These are phyloP conservation scores for Diplolepis rosae DNA, from an alignment of 2,888 invertebrate genomes.

Conservation along the genomic window DNA sequence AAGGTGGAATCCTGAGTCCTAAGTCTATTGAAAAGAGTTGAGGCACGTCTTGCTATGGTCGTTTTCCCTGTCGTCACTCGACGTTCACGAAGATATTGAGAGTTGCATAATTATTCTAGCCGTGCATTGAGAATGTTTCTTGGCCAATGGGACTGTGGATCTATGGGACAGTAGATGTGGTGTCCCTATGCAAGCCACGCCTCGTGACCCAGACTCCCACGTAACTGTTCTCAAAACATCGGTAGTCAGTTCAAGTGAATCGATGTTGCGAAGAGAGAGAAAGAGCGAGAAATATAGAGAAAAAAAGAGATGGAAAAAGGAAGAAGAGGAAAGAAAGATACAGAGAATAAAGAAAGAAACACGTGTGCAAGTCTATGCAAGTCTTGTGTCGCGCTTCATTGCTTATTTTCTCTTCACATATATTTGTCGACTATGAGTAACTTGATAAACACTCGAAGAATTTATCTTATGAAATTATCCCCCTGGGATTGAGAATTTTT, in stretches of 20 bases:
- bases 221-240: conserved; percentile 73
- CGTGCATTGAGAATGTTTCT: conserved; percentile 68
- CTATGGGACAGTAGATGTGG: conserved; percentile 62
- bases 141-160: conserved; percentile 73
- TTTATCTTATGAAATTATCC: conserved; percentile 8
- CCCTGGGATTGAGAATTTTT: not conserved
- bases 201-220: conserved; percentile 74
- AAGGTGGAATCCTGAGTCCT: not conserved
- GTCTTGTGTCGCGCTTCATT: conserved; percentile 34
- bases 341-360: conserved; percentile 19
- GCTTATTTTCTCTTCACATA: conserved; percentile 42
- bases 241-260: conserved; percentile 60
- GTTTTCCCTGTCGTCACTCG: conserved; percentile 38
- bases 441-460: not conserved
- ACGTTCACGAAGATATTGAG: conserved; percentile 55
- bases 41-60: conserved; percentile 46
- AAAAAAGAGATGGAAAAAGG: conserved; percentile 28
- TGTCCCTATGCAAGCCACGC: conserved; percentile 70
- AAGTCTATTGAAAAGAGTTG: conserved; percentile 37
- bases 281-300: conserved; percentile 46
- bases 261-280: conserved; percentile 43
- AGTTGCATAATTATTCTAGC: conserved; percentile 71
- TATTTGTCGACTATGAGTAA: not conserved
- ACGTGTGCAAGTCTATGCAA: conserved; percentile 22
- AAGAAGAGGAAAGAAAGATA: conserved; percentile 38